phyloP scores from a whole-genome alignment of 1,140 invertebrate species.

The Heliothis virescens region DNA sequence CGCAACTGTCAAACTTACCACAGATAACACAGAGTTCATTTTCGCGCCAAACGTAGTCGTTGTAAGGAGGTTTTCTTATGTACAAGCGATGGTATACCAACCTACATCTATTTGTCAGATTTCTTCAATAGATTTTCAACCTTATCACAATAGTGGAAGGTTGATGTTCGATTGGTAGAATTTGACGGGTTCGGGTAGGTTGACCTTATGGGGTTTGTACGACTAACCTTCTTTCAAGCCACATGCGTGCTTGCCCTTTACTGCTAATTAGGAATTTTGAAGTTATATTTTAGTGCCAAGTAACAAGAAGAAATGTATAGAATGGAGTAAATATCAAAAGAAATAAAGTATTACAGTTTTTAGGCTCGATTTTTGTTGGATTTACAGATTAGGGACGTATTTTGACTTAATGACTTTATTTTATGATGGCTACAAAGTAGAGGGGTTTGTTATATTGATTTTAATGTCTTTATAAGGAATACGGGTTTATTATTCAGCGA shows the following conservation, averaged over 20 bases:
- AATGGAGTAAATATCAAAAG: slow-evolving; percentile 46
- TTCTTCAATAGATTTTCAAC: too few species aligned
- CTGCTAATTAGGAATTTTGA: slow-evolving; percentile 58
- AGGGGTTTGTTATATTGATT: too few species aligned
- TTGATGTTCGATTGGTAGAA: too few species aligned
- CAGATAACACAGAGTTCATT: slow-evolving; percentile 29
- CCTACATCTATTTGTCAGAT: too few species aligned
- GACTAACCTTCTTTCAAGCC: slow-evolving; percentile 45
- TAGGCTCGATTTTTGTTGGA: not conserved
- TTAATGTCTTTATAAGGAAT: too few species aligned
- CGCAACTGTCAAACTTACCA: slow-evolving; percentile 44
- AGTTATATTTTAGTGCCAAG: slow-evolving; percentile 25
- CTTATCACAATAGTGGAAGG: too few species aligned
- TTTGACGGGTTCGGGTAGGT: too few species aligned
- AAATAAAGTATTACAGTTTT: slow-evolving; percentile 44
- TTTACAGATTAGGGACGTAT: not conserved
- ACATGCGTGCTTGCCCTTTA: slow-evolving; percentile 61
- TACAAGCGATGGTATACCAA: too few species aligned
- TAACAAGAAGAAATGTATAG: slow-evolving; percentile 10
- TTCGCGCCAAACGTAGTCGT: not conserved
- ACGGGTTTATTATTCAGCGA: too few species aligned
- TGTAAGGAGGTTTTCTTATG: slow-evolving; percentile 31
- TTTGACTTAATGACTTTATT: not conserved
- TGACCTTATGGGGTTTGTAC: too few species aligned
- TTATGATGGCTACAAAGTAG: too few species aligned